These are phyloP conservation scores for Myathropa florea DNA, from an alignment of 2,888 invertebrate genomes.

Conservation along the genomic window DNA sequence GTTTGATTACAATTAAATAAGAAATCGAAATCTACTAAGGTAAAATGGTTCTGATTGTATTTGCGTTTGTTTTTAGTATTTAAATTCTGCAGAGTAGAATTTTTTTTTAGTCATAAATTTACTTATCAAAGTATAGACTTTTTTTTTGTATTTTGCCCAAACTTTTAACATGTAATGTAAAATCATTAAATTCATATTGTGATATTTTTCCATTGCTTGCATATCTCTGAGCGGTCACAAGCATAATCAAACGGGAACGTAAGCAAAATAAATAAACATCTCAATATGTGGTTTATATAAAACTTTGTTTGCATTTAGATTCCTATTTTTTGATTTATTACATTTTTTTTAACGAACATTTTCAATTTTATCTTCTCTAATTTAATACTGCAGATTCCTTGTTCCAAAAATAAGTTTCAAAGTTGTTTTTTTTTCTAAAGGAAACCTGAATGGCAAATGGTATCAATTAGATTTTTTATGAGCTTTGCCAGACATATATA, in stretches of 20 bases:
- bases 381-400: constrained; percentile 4
- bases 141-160: too few relatives aligned
- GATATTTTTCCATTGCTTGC: background rate
- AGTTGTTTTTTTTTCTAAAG: constrained; percentile 2
- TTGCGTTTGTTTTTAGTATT: too few relatives aligned
- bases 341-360: background rate
- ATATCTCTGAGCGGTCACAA: background rate
- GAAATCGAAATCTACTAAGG: too few relatives aligned
- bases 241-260: constrained; percentile 1
- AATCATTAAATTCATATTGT: background rate
- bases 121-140: too few relatives aligned
- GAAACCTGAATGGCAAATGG: background rate
- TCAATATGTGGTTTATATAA: constrained; percentile 1
- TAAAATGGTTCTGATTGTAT: too few relatives aligned
- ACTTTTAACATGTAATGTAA: too few relatives aligned
- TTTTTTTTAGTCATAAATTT: too few relatives aligned
- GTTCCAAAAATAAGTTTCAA: constrained; percentile 29
- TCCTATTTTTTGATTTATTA: background rate
- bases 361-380: constrained; percentile 9
- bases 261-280: constrained; percentile 6
- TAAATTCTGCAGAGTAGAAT: too few relatives aligned
- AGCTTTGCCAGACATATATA: background rate
- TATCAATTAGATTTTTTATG: background rate
- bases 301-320: background rate
- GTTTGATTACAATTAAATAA: too few relatives aligned